Conservation (phyloP, 2,888 invertebrate species). For the Leucoma salicis region DNA sequence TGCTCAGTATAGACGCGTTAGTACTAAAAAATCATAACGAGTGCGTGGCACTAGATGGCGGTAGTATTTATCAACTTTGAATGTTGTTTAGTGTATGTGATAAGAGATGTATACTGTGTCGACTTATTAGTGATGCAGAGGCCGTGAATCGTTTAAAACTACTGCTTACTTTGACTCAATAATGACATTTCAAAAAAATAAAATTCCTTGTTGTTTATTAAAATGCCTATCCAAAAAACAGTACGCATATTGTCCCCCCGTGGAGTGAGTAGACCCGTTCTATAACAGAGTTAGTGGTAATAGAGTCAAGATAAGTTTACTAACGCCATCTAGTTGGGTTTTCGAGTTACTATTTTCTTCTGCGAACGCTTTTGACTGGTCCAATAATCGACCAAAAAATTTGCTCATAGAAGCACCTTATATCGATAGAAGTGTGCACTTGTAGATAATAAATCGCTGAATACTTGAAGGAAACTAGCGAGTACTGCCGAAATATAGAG, state of each 20-base stretch:
- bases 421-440: conserved; percentile 59
- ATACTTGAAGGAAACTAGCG: conserved; percentile 55
- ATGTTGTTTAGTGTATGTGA: no score
- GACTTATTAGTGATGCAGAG: no score
- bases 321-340: conserved; percentile 31
- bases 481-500: conserved; percentile 61
- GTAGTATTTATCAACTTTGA: conserved; percentile 6
- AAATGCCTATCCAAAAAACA: no score
- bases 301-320: conserved; percentile 6
- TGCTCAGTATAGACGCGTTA: conserved; percentile 50
- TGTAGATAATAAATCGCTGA: conserved; percentile 50
- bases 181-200: conserved; percentile 16
- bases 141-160: no score
- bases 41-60: conserved; percentile 24
- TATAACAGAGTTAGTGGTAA: no score
- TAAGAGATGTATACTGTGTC: no score
- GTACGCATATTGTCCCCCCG: no score
- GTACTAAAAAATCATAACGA: conserved; percentile 20
- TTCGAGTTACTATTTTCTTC: conserved; percentile 36
- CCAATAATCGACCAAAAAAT: conserved; percentile 62
- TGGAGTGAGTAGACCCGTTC: no score
- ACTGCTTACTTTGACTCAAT: no score
- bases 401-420: conserved; percentile 73
- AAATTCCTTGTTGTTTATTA: no score
- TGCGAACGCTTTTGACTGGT: conserved; percentile 61